Evolutionary conservation across 2,888 invertebrate species (phyloP).

Genomic region (Leptopterna dolabrata): DNA sequence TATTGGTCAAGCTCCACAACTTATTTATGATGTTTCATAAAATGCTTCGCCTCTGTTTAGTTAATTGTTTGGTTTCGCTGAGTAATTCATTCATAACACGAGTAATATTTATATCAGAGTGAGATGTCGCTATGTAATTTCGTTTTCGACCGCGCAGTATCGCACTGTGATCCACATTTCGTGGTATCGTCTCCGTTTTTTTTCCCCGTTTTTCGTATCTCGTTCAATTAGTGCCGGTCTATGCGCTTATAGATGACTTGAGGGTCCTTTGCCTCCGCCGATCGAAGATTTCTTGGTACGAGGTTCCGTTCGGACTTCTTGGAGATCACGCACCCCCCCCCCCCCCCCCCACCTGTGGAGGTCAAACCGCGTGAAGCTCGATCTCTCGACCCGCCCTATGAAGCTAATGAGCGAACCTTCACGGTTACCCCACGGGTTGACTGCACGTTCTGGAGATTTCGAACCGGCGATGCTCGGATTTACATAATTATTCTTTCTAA

Average conservation of each 20-base stretch:
- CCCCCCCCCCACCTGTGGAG: neutral
- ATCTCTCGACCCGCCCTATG: slow-evolving; percentile 26
- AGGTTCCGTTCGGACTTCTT: neutral
- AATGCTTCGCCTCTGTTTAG: too few species aligned
- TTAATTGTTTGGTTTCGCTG: too few species aligned
- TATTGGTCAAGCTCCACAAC: too few species aligned
- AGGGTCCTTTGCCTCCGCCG: neutral
- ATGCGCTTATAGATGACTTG: neutral
- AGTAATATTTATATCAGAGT: too few species aligned
- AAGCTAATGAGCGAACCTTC: slow-evolving; percentile 40
- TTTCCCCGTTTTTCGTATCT: too few species aligned
- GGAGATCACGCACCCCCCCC: neutral
- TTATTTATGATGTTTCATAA: too few species aligned
- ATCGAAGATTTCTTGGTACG: slow-evolving; percentile 35
- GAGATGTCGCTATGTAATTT: too few species aligned
- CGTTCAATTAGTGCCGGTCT: neutral
- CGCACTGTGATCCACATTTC: neutral
- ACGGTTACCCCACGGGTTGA: slow-evolving; percentile 4
- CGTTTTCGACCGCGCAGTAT: too few species aligned
- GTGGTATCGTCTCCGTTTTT: neutral
- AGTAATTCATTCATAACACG: too few species aligned
- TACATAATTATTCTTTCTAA: slow-evolving; percentile 49
- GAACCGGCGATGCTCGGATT: slow-evolving; percentile 38
- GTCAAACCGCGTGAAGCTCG: slow-evolving; percentile 9
- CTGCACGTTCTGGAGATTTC: slow-evolving; percentile 41